Evolutionary conservation across 2,888 invertebrate genomes (phyloP), one percentile per base, ranked within the genome.

Genomic region (Orthonevra nobilis): DNA sequence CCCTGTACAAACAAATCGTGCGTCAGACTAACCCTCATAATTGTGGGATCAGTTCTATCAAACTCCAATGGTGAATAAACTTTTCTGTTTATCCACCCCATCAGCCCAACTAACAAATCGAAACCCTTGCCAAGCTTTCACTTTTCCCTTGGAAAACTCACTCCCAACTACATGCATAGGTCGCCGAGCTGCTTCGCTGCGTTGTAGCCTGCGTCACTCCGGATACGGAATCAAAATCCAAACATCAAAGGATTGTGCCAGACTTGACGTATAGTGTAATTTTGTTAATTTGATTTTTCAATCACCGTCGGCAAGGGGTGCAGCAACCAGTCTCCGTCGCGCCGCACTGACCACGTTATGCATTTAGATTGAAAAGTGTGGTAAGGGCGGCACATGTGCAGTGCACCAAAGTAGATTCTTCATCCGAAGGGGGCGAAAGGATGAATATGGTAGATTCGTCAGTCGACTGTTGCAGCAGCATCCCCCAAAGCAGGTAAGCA

Each of bases 381-480:
- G n/a, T n/a, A n/a, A n/a, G n/a, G n/a, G n/a, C n/a, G n/a, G 23
- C 23, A 5, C 3, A 5, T 5, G 23, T 23, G 23, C 23, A 23
- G 3, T 23, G 3, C 5, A 23, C 23, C 5, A 23, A 23, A 23
- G 23, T 3, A 23, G 23, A 5, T 23, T 23, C 5, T 23, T 23
- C 20, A 5, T 26, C 10, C 26, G 19, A 54, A 46, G 6, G 1
- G 30, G 40, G 56, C 42, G 46, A n/a, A n/a, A n/a, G n/a, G n/a
- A n/a, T n/a, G n/a, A n/a, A n/a, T n/a, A n/a, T n/a, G n/a, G n/a
- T n/a, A n/a, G n/a, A n/a, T n/a, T n/a, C n/a, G n/a, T n/a, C n/a
- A n/a, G 26, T 64, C 56, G 68, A 74, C 74, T 60, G 74, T 60
- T 60, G 74, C 74, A 60, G 23, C 44, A 68, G 38, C 54, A 56